Base-by-base conservation (phyloP, 2,797 vertebrate species). In the Myoxocephalus aenaeus region DNA sequence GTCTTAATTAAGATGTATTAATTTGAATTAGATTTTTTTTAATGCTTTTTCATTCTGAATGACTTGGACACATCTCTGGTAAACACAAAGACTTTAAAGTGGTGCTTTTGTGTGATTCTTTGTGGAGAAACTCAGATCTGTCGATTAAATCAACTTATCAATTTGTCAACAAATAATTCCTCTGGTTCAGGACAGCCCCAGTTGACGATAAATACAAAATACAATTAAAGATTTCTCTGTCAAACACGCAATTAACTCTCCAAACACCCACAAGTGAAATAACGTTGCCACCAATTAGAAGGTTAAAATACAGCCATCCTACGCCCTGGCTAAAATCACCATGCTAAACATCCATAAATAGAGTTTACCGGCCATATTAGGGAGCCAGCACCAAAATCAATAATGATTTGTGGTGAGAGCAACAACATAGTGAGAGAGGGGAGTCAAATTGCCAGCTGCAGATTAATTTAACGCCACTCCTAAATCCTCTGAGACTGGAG, bases 381-480 rank as follows among this genome's bases (percentile, higher is more conserved):
- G 74, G 83, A 82, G 65, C 70, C 78, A 38, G 66, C 80, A 77
- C 77, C 85, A 83, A 92, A 93, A 92, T 94, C 89, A 91, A 92
- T 92, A 92, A 91, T 87, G 86, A 90, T 91, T 89, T 86, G 85
- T 90, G 83, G 87, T 75, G 59, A 75, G 85, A 90, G 93, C 81
- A 89, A 89, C 91, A 90, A 90, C 81, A 89, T 51, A 83, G 88
- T 79, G 84, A 80, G 88, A 89, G 88, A 82, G 85, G 78, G 86
- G 89, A 92, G 92, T 92, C 92, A 94, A 94, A 94, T 94, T 92
- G 90, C 90, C 90, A 92, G 88, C 90, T 94, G 91, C 92, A 94
- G 93, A 95, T 94, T 94, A 92, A 95, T 94, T 94, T 94, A 94
- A 95, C 92, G 88, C 93, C 89, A 92, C 91, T 90, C 84, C 92